phyloP scores from a whole-genome alignment of 2,113 vertebrate genomes.

The Hemicordylus capensis region DNA sequence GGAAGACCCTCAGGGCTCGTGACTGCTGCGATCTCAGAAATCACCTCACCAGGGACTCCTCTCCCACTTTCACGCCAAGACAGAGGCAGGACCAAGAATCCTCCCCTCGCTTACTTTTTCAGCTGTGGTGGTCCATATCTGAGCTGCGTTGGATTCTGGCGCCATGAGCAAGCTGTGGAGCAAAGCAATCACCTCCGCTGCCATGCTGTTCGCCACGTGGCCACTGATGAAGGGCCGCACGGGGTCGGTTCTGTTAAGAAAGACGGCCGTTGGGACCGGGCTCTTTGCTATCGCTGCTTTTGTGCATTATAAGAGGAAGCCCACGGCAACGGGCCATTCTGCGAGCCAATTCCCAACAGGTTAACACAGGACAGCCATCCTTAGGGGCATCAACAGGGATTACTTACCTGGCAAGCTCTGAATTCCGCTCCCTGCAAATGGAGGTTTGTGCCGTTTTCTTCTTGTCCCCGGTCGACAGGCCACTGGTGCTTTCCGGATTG shows the following conservation, averaged over 20 bases:
- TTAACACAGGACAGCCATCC: not conserved
- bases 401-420: conserved; percentile 90
- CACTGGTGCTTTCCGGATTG: conserved; percentile 84
- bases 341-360: not conserved
- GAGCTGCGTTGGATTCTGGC: conserved; percentile 94
- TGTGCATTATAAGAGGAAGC: not conserved
- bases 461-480: conserved; percentile 91
- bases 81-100: accelerated
- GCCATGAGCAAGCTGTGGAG: conserved; percentile 95
- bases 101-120: conserved; percentile 83
- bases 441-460: conserved; percentile 96
- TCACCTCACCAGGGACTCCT: too few relatives aligned
- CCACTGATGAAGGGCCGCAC: conserved; percentile 97
- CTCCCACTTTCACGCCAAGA: not conserved
- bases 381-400: not conserved
- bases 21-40: too few relatives aligned
- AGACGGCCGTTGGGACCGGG: not conserved
- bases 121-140: conserved; percentile 97
- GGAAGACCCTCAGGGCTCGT: too few relatives aligned
- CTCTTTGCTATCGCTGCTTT: not conserved
- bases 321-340: too few relatives aligned
- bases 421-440: conserved; percentile 93
- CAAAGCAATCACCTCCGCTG: conserved; percentile 95
- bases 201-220: conserved; percentile 98
- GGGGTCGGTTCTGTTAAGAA: conserved; percentile 85